phyloP scores from a whole-genome alignment of 2,113 vertebrate species.

The Gallinago paraguaiae region DNA sequence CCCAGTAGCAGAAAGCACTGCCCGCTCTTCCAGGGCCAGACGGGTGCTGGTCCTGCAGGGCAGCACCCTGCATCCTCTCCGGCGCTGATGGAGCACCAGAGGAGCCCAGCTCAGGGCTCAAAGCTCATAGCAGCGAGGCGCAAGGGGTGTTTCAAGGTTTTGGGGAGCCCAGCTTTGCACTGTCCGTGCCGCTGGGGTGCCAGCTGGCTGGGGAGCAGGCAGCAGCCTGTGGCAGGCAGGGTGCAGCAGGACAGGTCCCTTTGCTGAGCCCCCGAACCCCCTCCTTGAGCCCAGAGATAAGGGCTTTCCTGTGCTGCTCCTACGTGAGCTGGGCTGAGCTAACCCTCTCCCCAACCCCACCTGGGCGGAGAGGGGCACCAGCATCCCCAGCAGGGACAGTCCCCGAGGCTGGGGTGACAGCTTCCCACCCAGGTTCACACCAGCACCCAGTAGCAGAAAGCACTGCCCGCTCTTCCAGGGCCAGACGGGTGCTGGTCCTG shows the following conservation, averaged over 20 bases:
- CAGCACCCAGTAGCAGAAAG: neutral
- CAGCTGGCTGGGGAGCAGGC: neutral
- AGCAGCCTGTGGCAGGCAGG: neutral
- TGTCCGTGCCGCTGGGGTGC: neutral
- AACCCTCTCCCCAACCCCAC: neutral
- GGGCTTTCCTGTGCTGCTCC: neutral
- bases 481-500: neutral
- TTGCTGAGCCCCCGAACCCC: neutral
- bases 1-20: neutral
- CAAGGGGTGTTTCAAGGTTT: fast-evolving
- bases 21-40: neutral
- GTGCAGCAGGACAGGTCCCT: neutral
- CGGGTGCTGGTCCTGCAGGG: neutral
- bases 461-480: neutral
- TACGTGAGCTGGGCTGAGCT: neutral
- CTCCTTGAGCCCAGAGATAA: neutral
- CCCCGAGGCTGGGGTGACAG: neutral
- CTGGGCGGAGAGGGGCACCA: neutral
- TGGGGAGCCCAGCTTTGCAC: neutral
- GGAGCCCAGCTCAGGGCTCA: neutral
- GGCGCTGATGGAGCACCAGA: too few relatives aligned
- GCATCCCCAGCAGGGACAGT: neutral
- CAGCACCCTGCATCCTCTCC: neutral
- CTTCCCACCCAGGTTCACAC: neutral
- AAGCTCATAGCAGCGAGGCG: fast-evolving